A percentile compares a stretch with the other conserved stretches of the same genome.
These are phyloP conservation scores for Apocheima hispidaria DNA, from an alignment of 2,888 invertebrate genomes.

Conservation along the genomic window DNA sequence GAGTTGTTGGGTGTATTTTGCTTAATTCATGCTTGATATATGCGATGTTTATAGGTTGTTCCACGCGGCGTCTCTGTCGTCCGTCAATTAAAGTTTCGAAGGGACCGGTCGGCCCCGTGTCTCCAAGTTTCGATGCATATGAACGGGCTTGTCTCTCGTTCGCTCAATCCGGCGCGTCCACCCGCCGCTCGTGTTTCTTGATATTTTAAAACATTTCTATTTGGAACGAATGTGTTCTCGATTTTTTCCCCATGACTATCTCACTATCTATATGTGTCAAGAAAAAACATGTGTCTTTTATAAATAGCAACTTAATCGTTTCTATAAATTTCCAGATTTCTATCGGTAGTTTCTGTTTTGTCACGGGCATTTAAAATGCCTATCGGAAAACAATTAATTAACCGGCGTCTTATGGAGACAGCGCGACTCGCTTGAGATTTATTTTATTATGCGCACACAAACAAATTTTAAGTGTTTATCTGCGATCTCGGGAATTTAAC, in stretches of 20 bases:
- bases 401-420: slow-evolving; percentile 13
- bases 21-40: slow-evolving; percentile 51
- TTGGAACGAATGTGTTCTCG: slow-evolving; percentile 41
- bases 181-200: slow-evolving; percentile 59
- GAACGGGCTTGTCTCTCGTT: slow-evolving; percentile 57
- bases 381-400: slow-evolving; percentile 34
- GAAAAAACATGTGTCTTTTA: slow-evolving; percentile 23
- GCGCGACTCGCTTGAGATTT: slow-evolving; percentile 10
- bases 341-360: slow-evolving; percentile 18
- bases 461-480: slow-evolving; percentile 35
- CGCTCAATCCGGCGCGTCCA: slow-evolving; percentile 55
- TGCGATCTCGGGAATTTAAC: slow-evolving; percentile 36
- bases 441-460: slow-evolving; percentile 35
- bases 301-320: slow-evolving; percentile 26
- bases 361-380: slow-evolving; percentile 21
- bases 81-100: slow-evolving; percentile 77
- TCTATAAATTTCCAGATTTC: slow-evolving; percentile 24
- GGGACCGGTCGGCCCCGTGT: slow-evolving; percentile 71
- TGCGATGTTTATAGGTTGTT: slow-evolving; percentile 54
- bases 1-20: slow-evolving; percentile 54
- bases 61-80: slow-evolving; percentile 59
- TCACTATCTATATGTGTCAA: slow-evolving; percentile 28
- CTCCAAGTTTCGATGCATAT: slow-evolving; percentile 65
- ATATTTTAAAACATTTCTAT: slow-evolving; percentile 54
- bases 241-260: slow-evolving; percentile 42